Evolutionary conservation across 2,797 vertebrate genomes (phyloP), one percentile per base, ranked within the genome.

Genomic region (Sebastes miniatus): DNA sequence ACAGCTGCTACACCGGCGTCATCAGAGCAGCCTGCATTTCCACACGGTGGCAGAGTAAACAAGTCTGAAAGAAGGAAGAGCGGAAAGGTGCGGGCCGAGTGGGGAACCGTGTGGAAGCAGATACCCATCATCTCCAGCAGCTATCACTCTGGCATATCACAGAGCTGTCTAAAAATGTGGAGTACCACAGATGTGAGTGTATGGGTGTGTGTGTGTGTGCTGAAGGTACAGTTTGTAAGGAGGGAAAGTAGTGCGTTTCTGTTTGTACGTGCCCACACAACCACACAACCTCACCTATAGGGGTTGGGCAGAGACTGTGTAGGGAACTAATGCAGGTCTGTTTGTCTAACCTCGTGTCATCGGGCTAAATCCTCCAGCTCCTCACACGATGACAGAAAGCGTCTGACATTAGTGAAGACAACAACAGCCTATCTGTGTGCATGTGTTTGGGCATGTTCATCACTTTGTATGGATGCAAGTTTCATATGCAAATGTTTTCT

Each of bases 11-110:
- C 78, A 74, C 65, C 71, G 72, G 85, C 59, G 88, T 88, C 88
- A 92, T 91, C 90, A 80, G 79, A 91, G 88, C 64, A 65, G 87
- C 93, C 93, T 89, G 91, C 93, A 91, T 95, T 93, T 95, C 91
- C 93, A 94, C 90, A 92, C 88, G 85, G 83, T 87, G 92, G 88
- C 90, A 94, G 91, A 93, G 89, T 93, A 93, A 95, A 96, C 92
- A 93, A 80, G 89, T 85, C 68, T 88, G 87, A 90, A 83, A 85
- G 65, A 84, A 84, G 66, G 12, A 50, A 8, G 57, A 79, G 75
- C 13, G 29, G 50, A 72, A 81, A 80, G 80, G 71, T 91, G 89
- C 89, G 87, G 88, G 91, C 73, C 8, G 9, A 69, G 80, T 65
- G 57, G 70, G 73, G 82, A 88, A 75, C 80, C 87, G 20, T 83